Conservation (phyloP, 2,797 vertebrate species). For the Onychomys leucogaster region DNA sequence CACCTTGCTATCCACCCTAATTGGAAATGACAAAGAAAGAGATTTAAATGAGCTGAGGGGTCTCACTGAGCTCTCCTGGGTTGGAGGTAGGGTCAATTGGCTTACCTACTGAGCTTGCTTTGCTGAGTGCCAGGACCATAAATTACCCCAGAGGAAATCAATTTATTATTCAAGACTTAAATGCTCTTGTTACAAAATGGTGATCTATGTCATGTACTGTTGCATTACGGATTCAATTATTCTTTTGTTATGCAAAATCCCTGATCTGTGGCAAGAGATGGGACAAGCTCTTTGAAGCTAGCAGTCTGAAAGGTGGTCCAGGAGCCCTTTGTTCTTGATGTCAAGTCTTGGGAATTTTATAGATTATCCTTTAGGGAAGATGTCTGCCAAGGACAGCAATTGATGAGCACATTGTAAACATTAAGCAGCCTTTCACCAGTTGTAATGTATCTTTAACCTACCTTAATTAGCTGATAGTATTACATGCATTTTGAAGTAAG, state of each 20-base stretch:
- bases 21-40: conserved; percentile 24
- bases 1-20: not conserved
- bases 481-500: conserved; percentile 46
- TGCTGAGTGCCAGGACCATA: conserved; percentile 56
- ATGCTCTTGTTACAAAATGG: conserved; percentile 57
- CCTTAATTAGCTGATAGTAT: conserved; percentile 35
- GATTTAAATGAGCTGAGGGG: conserved; percentile 24
- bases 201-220: conserved; percentile 66
- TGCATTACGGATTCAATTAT: conserved; percentile 73
- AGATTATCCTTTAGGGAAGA: conserved; percentile 29
- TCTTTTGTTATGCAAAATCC: conserved; percentile 68
- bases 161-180: conserved; percentile 77
- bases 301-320: not conserved
- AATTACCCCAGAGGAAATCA: conserved; percentile 63
- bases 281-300: not conserved
- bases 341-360: not conserved
- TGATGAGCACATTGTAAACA: conserved; percentile 50
- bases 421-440: conserved; percentile 29
- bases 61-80: not conserved
- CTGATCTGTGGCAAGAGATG: conserved; percentile 41
- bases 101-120: conserved; percentile 17
- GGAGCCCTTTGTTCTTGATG: not conserved
- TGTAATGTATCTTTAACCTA: conserved; percentile 45
- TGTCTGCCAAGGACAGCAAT: conserved; percentile 34
- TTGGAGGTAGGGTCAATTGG: not conserved